Percentiles rank a stretch among this genome's conserved stretches.
Evolutionary conservation across 2,888 invertebrate species (phyloP).

Genomic region (Lepidocyrtinus sp.): DNA sequence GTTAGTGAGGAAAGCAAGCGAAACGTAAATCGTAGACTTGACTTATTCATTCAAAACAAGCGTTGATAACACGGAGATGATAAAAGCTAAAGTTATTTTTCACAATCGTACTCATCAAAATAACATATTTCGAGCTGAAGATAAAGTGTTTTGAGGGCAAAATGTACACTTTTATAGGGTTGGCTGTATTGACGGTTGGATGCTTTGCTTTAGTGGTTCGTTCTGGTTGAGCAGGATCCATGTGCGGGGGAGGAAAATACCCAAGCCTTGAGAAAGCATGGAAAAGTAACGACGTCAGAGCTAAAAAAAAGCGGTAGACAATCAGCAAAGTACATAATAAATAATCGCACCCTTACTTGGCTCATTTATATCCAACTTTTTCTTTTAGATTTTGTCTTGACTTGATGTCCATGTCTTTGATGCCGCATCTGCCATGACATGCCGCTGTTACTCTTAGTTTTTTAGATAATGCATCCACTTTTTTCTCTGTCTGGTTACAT

Average conservation of each 20-base stretch:
- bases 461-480: slow-evolving; percentile 7
- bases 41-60: too few relatives aligned
- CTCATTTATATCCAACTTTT: background rate
- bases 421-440: slow-evolving; percentile 9
- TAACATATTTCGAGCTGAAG: background rate
- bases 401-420: too few relatives aligned
- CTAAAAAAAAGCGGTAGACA: slow-evolving; percentile 8
- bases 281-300: slow-evolving; percentile 13
- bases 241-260: slow-evolving; percentile 46
- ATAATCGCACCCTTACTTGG: slow-evolving; percentile 8
- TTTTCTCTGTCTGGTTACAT: background rate
- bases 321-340: slow-evolving; percentile 12
- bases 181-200: background rate
- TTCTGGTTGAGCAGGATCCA: too few relatives aligned
- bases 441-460: background rate
- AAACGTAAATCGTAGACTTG: too few relatives aligned
- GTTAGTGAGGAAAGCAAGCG: too few relatives aligned
- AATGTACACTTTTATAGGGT: too few relatives aligned
- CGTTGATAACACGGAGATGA: too few relatives aligned
- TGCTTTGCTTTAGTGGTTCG: background rate
- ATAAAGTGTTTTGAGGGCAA: too few relatives aligned
- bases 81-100: too few relatives aligned
- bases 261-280: background rate
- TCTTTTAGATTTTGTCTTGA: slow-evolving; percentile 9
- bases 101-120: too few relatives aligned